phyloP scores from a whole-genome alignment of 2,888 invertebrate genomes.

The Hartigia nigra region DNA sequence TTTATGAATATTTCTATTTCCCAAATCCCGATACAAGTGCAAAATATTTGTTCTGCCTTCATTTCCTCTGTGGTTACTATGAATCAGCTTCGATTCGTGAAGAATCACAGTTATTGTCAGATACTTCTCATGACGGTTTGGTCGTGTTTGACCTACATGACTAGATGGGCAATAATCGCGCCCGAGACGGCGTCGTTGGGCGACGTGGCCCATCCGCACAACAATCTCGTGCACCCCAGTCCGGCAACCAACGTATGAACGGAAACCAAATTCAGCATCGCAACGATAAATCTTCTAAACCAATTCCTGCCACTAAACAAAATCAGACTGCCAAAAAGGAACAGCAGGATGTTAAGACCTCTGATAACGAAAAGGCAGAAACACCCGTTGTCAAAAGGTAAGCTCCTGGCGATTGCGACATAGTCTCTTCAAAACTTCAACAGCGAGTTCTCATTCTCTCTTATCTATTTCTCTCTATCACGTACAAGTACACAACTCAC shows the following conservation, averaged over 20 bases:
- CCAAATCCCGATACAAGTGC: slow-evolving; percentile 18
- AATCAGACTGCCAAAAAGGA: slow-evolving; percentile 65
- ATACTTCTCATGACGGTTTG: slow-evolving; percentile 59
- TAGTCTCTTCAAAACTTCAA: slow-evolving; percentile 55
- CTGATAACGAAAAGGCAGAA: slow-evolving; percentile 65
- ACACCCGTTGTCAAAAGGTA: slow-evolving; percentile 64
- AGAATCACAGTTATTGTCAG: slow-evolving; percentile 25
- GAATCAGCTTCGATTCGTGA: slow-evolving; percentile 33
- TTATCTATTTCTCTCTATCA: background rate
- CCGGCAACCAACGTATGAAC: slow-evolving; percentile 65
- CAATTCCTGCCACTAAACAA: slow-evolving; percentile 65
- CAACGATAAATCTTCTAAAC: slow-evolving; percentile 66
- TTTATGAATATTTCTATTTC: background rate
- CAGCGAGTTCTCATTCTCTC: slow-evolving; percentile 7
- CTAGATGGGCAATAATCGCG: slow-evolving; percentile 64
- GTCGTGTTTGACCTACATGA: slow-evolving; percentile 61
- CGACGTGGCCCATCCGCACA: slow-evolving; percentile 64
- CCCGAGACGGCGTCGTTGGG: slow-evolving; percentile 64
- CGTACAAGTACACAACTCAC: background rate
- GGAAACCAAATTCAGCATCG: slow-evolving; percentile 66
- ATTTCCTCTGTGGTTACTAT: slow-evolving; percentile 31
- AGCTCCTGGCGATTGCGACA: slow-evolving; percentile 56
- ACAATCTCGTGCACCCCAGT: slow-evolving; percentile 63
- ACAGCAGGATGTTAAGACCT: slow-evolving; percentile 63
- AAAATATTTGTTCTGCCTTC: slow-evolving; percentile 16